phyloP scores from a whole-genome alignment of 2,888 invertebrate species.

The Dendrolimus houi region DNA sequence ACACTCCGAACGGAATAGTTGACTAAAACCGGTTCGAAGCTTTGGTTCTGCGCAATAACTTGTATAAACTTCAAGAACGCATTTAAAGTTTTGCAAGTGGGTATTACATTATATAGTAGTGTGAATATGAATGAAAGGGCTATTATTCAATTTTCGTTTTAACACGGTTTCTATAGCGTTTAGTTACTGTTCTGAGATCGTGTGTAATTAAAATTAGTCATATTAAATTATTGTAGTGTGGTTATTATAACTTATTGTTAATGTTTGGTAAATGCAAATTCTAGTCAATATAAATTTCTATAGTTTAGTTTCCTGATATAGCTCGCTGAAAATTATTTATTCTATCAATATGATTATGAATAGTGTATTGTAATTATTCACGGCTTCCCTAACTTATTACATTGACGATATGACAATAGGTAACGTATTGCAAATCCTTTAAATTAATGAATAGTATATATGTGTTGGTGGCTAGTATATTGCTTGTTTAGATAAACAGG shows the following conservation, averaged over 20 bases:
- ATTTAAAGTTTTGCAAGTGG: too few relatives aligned
- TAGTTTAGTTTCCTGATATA: background rate
- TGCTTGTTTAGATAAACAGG: too few relatives aligned
- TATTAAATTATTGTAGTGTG: slow-evolving; percentile 1
- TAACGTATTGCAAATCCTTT: background rate
- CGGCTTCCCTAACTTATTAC: background rate
- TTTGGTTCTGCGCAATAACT: too few relatives aligned
- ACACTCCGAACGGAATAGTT: too few relatives aligned
- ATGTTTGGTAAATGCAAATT: background rate
- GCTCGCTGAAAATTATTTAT: background rate
- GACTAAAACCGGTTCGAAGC: too few relatives aligned
- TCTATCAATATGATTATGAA: background rate
- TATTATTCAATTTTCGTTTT: too few relatives aligned
- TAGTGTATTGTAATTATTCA: background rate
- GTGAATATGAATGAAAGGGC: too few relatives aligned
- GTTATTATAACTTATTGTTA: background rate
- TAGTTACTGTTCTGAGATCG: too few relatives aligned
- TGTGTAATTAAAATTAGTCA: background rate
- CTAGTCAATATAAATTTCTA: background rate
- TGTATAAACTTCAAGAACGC: too few relatives aligned
- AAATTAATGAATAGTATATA: background rate
- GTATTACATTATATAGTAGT: too few relatives aligned
- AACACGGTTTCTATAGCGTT: too few relatives aligned
- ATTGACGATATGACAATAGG: background rate
- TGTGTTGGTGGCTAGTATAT: too few relatives aligned